Conservation (phyloP, 2,113 vertebrate genomes). For the Siniperca knerii region DNA sequence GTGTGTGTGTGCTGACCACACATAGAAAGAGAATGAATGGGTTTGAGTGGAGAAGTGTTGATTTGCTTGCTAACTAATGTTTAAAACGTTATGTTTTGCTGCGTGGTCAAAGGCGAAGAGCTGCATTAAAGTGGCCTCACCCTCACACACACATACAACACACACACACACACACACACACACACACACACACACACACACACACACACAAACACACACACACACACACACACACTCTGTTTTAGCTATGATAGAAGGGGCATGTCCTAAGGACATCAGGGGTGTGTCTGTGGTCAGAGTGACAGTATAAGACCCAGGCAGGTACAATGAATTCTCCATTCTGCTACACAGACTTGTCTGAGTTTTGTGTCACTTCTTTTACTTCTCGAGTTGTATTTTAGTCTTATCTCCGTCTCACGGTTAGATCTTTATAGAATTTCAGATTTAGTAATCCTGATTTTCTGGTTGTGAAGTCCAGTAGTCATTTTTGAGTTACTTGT, state of each 20-base stretch:
- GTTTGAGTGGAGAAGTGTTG: conserved; percentile 24
- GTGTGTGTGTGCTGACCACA: conserved; percentile 9
- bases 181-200: conserved; percentile 5
- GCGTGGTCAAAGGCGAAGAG: conserved; percentile 49
- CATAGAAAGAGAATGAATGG: conserved; percentile 22
- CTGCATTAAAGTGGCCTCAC: conserved; percentile 32
- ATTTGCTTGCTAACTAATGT: conserved; percentile 44
- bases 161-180: conserved; percentile 13
- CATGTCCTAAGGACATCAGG: conserved; percentile 57
- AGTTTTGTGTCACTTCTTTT: conserved; percentile 22
- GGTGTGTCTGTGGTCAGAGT: conserved; percentile 76
- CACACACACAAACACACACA: conserved; percentile 14
- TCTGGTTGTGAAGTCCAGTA: not conserved
- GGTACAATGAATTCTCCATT: conserved; percentile 67
- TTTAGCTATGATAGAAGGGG: conserved; percentile 54
- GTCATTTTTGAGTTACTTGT: not conserved
- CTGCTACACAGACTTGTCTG: conserved; percentile 34
- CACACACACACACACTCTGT: conserved; percentile 11
- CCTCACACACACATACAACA: conserved; percentile 8
- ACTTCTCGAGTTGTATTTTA: not conserved
- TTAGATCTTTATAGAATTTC: not conserved
- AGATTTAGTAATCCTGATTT: not conserved
- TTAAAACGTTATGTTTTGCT: conserved; percentile 58
- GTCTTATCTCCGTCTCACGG: not conserved
- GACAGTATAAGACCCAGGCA: conserved; percentile 81